Evolutionary conservation across 2,888 invertebrate genomes (phyloP).

Genomic region (Deroplatys truncata): DNA sequence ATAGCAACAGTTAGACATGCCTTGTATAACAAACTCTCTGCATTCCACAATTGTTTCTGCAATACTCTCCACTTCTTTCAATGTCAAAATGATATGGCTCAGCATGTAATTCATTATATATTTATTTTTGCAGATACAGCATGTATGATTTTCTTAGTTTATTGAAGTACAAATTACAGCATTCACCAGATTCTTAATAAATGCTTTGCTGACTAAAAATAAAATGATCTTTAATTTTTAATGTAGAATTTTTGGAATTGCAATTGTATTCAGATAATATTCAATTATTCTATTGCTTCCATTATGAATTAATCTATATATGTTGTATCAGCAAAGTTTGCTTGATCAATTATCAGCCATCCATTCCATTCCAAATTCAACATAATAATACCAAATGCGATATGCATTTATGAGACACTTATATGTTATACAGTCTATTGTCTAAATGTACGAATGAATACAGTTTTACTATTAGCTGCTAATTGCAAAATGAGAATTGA

Average conservation of each 20-base stretch:
- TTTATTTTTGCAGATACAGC: not conserved
- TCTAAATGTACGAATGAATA: not conserved
- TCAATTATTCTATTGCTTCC: not conserved
- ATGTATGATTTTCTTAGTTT: not conserved
- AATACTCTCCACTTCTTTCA: not conserved
- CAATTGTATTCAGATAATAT: not conserved
- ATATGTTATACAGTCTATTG: not conserved
- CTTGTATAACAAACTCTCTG: not conserved
- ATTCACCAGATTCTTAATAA: too few species aligned
- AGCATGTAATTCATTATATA: not conserved
- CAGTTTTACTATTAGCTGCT: not conserved
- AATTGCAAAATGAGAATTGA: not conserved
- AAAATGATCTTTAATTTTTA: not conserved
- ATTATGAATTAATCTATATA: not conserved
- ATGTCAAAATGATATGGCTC: not conserved
- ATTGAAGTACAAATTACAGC: not conserved
- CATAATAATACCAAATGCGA: not conserved
- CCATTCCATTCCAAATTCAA: not conserved
- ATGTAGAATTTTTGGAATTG: not conserved
- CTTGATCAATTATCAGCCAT: not conserved
- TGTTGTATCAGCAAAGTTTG: not conserved
- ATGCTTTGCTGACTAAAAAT: not conserved
- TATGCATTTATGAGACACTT: not conserved
- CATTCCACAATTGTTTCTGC: not conserved
- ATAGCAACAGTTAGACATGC: not conserved